A percentile compares a stretch with the other conserved stretches of the same genome.
These are phyloP conservation scores for Neoarius graeffei DNA, from an alignment of 2,113 vertebrate genomes.

Conservation along the genomic window DNA sequence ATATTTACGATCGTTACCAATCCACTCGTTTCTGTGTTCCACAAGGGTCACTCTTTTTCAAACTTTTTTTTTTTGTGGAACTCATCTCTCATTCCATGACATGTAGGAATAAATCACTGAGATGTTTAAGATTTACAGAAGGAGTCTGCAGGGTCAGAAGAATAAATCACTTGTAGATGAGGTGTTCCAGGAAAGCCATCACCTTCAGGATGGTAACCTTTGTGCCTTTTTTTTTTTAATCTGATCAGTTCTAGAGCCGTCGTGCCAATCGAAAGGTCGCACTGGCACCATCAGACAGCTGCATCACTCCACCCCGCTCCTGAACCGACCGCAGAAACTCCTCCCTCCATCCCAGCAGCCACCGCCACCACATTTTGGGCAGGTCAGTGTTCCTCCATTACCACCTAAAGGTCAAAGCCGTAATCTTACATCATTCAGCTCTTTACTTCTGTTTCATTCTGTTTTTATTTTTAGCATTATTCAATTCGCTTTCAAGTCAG, in stretches of 20 bases:
- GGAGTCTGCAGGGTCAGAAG: neutral
- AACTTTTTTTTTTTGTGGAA: no score
- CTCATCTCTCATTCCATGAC: no score
- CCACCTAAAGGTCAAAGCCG: neutral
- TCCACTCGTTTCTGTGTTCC: neutral
- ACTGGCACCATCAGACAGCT: slow-evolving; percentile 78
- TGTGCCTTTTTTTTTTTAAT: slow-evolving; percentile 16
- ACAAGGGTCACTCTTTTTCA: neutral
- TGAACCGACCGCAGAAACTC: slow-evolving; percentile 87
- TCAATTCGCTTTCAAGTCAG: no score
- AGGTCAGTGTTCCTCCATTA: slow-evolving; percentile 71
- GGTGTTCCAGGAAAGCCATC: neutral
- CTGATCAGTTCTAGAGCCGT: slow-evolving; percentile 70
- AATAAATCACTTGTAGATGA: no score
- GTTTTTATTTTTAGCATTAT: no score
- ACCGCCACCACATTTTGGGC: slow-evolving; percentile 84
- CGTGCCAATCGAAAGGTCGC: slow-evolving; percentile 83
- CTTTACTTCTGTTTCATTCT: no score
- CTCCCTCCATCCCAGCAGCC: slow-evolving; percentile 75
- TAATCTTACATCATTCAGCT: neutral
- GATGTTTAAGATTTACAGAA: neutral
- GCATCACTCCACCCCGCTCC: slow-evolving; percentile 77
- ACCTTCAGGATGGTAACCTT: neutral
- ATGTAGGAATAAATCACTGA: no score
- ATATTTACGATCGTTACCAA: slow-evolving; percentile 55